phyloP scores from a whole-genome alignment of 2,113 vertebrate species.

The Erythrolamprus reginae region DNA sequence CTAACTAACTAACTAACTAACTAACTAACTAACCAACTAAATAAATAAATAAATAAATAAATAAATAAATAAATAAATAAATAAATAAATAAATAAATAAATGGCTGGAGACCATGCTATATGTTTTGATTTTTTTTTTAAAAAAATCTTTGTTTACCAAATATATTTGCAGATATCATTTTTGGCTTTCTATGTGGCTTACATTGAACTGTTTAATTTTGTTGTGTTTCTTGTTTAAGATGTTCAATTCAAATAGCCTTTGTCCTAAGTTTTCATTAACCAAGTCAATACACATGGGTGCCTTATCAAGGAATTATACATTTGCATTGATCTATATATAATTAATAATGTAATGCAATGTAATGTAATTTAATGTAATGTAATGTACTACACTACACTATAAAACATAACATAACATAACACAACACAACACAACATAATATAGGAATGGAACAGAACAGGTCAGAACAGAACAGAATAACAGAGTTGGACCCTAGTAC shows the following conservation, averaged over 20 bases:
- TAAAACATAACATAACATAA: no score
- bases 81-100: background rate
- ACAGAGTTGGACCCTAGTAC: background rate
- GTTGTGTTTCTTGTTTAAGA: background rate
- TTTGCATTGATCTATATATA: background rate
- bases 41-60: no score
- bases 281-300: background rate
- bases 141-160: background rate
- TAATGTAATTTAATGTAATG: no score
- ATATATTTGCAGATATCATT: background rate
- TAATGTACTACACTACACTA: no score
- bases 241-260: background rate
- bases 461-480: no score
- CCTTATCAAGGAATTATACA: background rate
- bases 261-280: background rate
- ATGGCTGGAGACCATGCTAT: background rate
- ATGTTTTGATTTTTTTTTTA: background rate
- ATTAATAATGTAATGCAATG: no score
- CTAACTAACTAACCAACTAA: no score
- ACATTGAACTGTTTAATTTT: background rate
- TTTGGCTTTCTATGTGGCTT: background rate
- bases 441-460: no score
- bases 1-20: no score
- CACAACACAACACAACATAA: no score
- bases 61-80: no score